Evolutionary conservation across 2,797 vertebrate species (phyloP), one percentile per base, ranked within the genome.

Genomic region (Silurus lanzhouensis): DNA sequence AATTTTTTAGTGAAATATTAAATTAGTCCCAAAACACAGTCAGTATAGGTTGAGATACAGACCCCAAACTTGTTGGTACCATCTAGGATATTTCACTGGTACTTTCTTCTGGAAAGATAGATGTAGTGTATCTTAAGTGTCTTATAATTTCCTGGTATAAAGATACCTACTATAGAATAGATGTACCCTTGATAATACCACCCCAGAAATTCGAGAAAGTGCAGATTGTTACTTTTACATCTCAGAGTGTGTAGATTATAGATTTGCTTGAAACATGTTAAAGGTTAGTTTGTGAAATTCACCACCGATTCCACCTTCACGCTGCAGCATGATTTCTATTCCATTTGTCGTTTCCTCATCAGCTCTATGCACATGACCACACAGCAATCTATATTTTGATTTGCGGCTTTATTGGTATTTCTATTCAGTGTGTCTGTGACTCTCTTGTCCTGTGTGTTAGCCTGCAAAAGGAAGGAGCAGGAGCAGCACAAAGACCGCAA

Each of bases 381-480:
- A 55, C 79, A 55, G 17, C 63, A 84, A 80, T 84, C 83, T 80
- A 80, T 84, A 84, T 25, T 60, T 84, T 70, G 46, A 70, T 71
- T 83, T 84, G 83, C 15, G 57, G 75, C 38, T 80, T 80, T 70
- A 79, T 70, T 84, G 57, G 58, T 71, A 57, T 78, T 78, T 67
- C 88, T 80, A 89, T 92, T 94, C 93, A 90, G 31, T 81, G 13
- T 77, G 22, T 61, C 83, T 82, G 75, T 67, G 68, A 52, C 70
- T 84, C 52, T 31, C 63, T 78, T 84, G 52, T 86, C 72, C 66
- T 84, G 58, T 60, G 83, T 80, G 81, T 90, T 64, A 99, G 98
- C 98, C 85, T 99, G 98, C 96, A 99, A 99, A 91, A 97, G 98
- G 77, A 99, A 99, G 93, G 98, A 99, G 89, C 97, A 99, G 91